Base-by-base conservation (phyloP, 2,113 vertebrate genomes). In the Ramphastos sulfuratus region DNA sequence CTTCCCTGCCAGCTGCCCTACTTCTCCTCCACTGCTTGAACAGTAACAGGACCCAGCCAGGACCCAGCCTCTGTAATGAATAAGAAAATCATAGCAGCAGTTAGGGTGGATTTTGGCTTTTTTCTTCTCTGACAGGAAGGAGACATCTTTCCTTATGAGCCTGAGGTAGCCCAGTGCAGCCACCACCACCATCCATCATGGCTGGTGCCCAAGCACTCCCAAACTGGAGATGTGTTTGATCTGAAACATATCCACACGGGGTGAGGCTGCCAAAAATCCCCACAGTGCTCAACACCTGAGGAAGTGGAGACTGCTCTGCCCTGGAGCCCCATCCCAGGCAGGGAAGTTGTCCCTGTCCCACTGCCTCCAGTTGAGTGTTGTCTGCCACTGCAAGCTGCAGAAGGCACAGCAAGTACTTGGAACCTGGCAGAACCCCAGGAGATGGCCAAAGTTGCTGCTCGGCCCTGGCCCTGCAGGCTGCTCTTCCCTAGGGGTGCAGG, bases 61-160 rank as follows among this genome's bases (percentile, higher is more conserved):
- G 52, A 37, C 82, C 54, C 61, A 90, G 84, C 54, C 81, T 71
- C n/a, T 63, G 64, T 72, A 84, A 82, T 44, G 37, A 84, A 79
- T 94, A 88, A 80, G 80, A 64, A 87, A 92, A 76, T 88, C 84
- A 82, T 54, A 72, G 87, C 8, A 7, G 82, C 69, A 86, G 42
- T 85, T 95, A 82, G 81, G 55, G 64, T 0, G 6, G 81, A 76
- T 95, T 89, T 83, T 35, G 37, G 48, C 67, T 75, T 72, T 90
- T 74, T 61, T 35, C 54, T 85, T 72, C 59, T 58, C 76, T 13
- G 21, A 72, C 76, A 82, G 81, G 67, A 90, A 69, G 84, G 63
- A 90, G 84, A 72, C 3, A 5, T 80, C 63, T 77, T 55, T 79
- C 63, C 27, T 7, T 46, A 50, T 0, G 4, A 82, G 67, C n/a